These are phyloP conservation scores for Halyomorpha halys DNA, from an alignment of 1,140 invertebrate species.

Conservation along the genomic window DNA sequence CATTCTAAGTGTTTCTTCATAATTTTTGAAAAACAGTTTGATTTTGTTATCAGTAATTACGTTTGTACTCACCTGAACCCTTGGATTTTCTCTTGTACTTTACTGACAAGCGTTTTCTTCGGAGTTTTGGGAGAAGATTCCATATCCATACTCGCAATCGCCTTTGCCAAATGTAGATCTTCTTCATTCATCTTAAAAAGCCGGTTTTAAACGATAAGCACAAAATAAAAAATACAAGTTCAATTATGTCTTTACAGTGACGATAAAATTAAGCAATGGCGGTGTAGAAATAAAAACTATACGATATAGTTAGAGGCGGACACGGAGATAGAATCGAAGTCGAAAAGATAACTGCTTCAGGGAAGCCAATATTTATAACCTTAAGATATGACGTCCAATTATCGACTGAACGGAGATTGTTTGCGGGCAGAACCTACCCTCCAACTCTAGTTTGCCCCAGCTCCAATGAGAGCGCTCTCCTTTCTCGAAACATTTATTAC, in stretches of 20 bases:
- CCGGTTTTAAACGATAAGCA: background rate
- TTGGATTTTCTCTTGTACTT: conserved; percentile 38
- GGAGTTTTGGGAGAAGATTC: conserved; percentile 24
- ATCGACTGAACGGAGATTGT: conserved; percentile 1
- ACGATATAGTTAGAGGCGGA: background rate
- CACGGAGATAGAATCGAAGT: background rate
- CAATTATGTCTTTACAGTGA: background rate
- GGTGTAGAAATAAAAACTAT: background rate
- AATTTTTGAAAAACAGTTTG: too few species aligned
- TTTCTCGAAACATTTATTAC: too few species aligned
- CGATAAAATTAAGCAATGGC: background rate
- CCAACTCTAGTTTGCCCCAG: too few species aligned
- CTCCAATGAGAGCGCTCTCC: too few species aligned
- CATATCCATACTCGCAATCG: conserved; percentile 42
- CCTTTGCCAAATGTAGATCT: conserved; percentile 50
- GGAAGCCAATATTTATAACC: conserved; percentile 1
- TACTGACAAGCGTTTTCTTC: conserved; percentile 34
- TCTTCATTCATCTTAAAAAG: conserved; percentile 48
- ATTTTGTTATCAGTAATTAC: background rate
- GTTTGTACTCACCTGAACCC: conserved; percentile 35
- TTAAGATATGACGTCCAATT: background rate
- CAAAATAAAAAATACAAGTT: background rate
- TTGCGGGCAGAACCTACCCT: too few species aligned
- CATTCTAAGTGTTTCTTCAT: too few species aligned
- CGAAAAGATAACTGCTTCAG: background rate